phyloP scores from a whole-genome alignment of 64 coral and sea anemone species.

The Porites australiensis region DNA sequence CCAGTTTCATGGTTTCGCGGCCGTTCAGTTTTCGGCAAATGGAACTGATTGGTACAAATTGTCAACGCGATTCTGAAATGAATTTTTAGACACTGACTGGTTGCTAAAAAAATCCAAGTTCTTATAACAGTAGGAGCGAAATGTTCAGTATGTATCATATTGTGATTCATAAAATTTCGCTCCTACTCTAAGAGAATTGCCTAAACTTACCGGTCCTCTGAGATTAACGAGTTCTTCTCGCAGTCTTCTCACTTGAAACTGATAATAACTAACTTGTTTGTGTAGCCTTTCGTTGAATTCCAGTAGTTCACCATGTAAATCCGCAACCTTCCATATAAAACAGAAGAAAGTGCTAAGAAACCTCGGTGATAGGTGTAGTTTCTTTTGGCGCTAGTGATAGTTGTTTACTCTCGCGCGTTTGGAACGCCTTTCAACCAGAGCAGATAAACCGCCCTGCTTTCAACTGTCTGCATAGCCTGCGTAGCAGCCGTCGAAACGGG shows the following conservation, averaged over 20 bases:
- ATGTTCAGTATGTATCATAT: no score
- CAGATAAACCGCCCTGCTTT: no score
- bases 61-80: no score
- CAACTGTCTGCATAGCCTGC: no score
- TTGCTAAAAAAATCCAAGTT: background rate
- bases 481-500: no score
- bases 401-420: background rate
- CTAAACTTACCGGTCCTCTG: constrained; percentile 85
- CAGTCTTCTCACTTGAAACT: constrained; percentile 73
- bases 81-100: no score
- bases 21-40: no score
- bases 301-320: constrained; percentile 97
- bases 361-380: no score
- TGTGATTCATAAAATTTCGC: no score
- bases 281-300: constrained; percentile 97
- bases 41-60: no score
- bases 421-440: background rate
- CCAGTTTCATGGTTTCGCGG: no score
- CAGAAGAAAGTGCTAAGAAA: background rate
- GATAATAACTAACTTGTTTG: constrained; percentile 68
- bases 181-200: no score
- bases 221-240: constrained; percentile 92
- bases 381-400: background rate
- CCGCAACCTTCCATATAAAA: constrained; percentile 78
- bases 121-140: background rate